Evolutionary conservation across 2,797 vertebrate species (phyloP).

Genomic region (Myotis pilosus): DNA sequence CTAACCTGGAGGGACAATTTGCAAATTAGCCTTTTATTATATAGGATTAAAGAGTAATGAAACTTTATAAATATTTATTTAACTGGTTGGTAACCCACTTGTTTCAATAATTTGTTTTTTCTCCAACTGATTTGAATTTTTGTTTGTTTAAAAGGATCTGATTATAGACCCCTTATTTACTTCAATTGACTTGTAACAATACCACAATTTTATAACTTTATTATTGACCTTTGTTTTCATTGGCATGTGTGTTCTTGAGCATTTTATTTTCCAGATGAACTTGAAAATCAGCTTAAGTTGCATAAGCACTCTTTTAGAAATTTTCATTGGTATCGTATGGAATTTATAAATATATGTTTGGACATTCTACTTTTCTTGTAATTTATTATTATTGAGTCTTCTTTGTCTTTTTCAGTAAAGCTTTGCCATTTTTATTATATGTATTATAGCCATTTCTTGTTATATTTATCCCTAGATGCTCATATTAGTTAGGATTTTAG

Average conservation of each 20-base stretch:
- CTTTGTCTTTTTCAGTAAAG: not conserved
- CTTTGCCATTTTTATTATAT: not conserved
- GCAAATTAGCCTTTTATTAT: too few relatives aligned
- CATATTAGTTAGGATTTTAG: not conserved
- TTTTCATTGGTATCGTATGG: not conserved
- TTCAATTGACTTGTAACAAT: not conserved
- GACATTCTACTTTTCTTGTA: not conserved
- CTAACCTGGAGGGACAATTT: too few relatives aligned
- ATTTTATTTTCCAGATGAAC: not conserved
- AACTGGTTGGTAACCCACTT: not conserved
- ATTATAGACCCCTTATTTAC: not conserved
- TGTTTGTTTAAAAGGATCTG: not conserved
- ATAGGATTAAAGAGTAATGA: not conserved
- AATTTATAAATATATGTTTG: not conserved
- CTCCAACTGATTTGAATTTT: not conserved
- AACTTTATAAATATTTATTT: not conserved
- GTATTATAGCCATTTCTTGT: not conserved
- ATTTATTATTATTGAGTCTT: not conserved
- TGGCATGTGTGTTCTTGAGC: not conserved
- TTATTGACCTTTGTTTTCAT: not conserved
- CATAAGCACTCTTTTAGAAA: not conserved
- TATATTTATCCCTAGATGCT: not conserved
- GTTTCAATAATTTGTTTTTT: not conserved
- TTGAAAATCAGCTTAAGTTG: not conserved
- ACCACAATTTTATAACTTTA: not conserved